Evolutionary conservation across 1,140 invertebrate genomes (phyloP).

Genomic region (Zaprionus africanus): DNA sequence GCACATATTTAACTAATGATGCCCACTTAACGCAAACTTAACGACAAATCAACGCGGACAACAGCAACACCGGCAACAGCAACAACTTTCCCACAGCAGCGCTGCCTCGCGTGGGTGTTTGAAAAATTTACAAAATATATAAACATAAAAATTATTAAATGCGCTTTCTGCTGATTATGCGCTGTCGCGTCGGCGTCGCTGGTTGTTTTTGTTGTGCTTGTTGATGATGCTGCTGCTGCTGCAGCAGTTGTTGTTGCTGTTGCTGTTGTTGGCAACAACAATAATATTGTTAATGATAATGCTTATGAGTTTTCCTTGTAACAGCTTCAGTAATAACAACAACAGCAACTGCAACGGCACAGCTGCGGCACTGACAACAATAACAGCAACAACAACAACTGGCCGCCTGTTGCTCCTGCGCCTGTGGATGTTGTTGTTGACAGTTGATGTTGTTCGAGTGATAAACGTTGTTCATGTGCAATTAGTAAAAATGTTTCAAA

Average conservation of each 20-base stretch:
- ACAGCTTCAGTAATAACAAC: conserved; percentile 45
- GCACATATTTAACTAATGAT: conserved; percentile 83
- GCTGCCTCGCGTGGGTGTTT: conserved; percentile 61
- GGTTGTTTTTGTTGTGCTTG: conserved; percentile 59
- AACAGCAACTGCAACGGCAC: conserved; percentile 15
- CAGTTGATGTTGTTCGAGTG: conserved; percentile 60
- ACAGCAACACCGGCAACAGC: conserved; percentile 27
- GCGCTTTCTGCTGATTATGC: conserved; percentile 73
- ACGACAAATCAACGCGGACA: conserved; percentile 74
- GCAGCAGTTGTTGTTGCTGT: conserved; percentile 37
- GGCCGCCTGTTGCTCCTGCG: conserved; percentile 22
- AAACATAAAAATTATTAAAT: conserved; percentile 81
- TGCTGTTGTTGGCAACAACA: conserved; percentile 68
- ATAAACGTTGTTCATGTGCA: conserved; percentile 74
- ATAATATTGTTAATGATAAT: conserved; percentile 83
- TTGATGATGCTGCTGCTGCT: conserved; percentile 57
- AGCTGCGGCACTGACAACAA: conserved; percentile 4
- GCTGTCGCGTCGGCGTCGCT: conserved; percentile 50
- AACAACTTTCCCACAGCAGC: conserved; percentile 70
- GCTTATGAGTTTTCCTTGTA: conserved; percentile 81
- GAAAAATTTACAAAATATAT: conserved; percentile 70
- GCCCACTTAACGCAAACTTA: conserved; percentile 78
- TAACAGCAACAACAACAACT: conserved; percentile 16
- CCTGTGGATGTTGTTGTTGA: conserved; percentile 34
- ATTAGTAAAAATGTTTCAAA: conserved; percentile 73